Conservation (phyloP, 2,888 invertebrate genomes). For the Brachyptera risi region DNA sequence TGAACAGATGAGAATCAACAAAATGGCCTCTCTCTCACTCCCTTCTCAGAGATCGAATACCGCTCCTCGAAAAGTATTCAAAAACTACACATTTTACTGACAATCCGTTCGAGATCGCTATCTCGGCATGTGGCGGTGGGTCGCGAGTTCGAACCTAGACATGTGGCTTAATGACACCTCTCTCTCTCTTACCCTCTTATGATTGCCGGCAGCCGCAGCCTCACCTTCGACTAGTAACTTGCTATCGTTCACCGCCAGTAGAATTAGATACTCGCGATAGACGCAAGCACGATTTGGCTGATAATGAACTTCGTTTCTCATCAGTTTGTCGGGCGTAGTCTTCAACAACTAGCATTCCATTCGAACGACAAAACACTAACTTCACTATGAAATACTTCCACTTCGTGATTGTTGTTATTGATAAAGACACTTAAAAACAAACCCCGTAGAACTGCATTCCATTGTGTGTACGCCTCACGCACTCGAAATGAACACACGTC, state of each 20-base stretch:
- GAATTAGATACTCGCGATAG: not conserved
- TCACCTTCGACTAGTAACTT: not conserved
- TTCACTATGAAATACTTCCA: not conserved
- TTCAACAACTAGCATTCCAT: not conserved
- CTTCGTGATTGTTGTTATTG: not conserved
- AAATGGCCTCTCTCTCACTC: constrained; percentile 31
- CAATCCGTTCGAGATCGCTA: no score
- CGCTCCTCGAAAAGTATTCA: no score
- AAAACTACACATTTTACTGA: no score
- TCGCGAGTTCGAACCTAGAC: no score
- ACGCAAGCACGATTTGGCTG: not conserved
- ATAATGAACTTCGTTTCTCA: not conserved
- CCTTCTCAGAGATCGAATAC: constrained; percentile 22
- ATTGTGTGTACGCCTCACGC: not conserved
- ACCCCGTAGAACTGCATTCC: constrained; percentile 12
- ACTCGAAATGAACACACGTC: not conserved
- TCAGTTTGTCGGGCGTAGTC: not conserved
- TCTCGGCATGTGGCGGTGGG: no score
- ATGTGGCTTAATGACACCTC: not conserved
- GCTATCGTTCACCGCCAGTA: not conserved
- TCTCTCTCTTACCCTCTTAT: constrained; percentile 14
- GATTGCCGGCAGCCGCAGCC: constrained; percentile 6
- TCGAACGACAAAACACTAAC: not conserved
- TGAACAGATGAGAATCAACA: no score
- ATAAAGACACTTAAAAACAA: not conserved